phyloP scores from a whole-genome alignment of 2,113 vertebrate species.

The Heterotis niloticus region DNA sequence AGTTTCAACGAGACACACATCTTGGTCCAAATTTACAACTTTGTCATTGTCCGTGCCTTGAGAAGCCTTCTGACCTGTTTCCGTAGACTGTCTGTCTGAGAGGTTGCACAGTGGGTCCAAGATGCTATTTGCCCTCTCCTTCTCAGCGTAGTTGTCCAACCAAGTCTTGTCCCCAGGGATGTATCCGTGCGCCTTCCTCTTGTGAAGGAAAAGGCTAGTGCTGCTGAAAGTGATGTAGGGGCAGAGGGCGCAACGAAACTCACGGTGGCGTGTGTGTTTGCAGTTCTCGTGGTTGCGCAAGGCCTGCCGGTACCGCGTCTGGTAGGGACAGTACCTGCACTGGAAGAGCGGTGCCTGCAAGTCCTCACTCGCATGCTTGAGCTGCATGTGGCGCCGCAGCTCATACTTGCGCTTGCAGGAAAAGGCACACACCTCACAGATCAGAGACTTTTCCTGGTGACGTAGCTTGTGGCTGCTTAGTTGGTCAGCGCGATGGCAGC shows the following conservation, averaged over 20 bases:
- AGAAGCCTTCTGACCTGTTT: background rate
- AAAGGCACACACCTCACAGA: conserved; percentile 92
- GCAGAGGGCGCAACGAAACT: conserved; percentile 86
- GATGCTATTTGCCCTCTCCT: conserved; percentile 69
- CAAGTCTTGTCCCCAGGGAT: conserved; percentile 84
- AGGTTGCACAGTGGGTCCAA: conserved; percentile 45
- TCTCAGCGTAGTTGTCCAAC: conserved; percentile 76
- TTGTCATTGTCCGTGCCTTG: background rate
- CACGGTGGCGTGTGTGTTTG: conserved; percentile 83
- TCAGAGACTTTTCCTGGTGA: conserved; percentile 88
- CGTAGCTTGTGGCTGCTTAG: conserved; percentile 94
- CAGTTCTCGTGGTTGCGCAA: conserved; percentile 93
- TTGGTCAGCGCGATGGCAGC: conserved; percentile 90
- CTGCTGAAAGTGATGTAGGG: conserved; percentile 86
- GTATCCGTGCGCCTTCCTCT: conserved; percentile 86
- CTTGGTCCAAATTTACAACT: background rate
- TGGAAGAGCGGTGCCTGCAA: conserved; percentile 65
- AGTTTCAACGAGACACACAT: background rate
- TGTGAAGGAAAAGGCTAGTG: conserved; percentile 92
- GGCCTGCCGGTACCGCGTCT: conserved; percentile 84
- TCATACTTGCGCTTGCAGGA: conserved; percentile 92
- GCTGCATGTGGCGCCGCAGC: conserved; percentile 86
- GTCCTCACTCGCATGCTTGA: conserved; percentile 68
- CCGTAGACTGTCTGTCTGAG: conserved; percentile 34
- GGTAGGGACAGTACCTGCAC: conserved; percentile 88